A percentile compares a stretch with the other conserved stretches of the same genome.
Evolutionary conservation across 2,888 invertebrate genomes (phyloP).

Genomic region (Tryphoninae sp.): DNA sequence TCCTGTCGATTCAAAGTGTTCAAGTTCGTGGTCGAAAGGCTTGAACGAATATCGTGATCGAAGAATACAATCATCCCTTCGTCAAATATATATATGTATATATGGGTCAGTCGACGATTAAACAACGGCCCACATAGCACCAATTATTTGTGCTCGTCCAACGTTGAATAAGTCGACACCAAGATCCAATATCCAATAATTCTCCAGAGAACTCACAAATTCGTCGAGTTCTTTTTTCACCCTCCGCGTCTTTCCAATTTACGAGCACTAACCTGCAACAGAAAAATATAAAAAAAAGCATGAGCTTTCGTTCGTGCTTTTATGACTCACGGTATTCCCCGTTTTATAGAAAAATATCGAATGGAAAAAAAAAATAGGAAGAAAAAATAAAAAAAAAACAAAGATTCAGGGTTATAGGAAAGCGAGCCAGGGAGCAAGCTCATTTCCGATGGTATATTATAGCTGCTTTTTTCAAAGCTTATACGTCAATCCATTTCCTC

Average conservation of each 20-base stretch:
- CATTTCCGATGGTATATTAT: conserved; percentile 30
- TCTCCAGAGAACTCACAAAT: conserved; percentile 39
- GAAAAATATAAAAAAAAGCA: conserved; percentile 42
- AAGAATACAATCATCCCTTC: conserved; percentile 45
- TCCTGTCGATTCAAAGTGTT: conserved; percentile 47
- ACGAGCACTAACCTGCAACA: conserved; percentile 51
- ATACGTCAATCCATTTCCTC: conserved; percentile 46
- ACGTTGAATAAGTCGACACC: background rate
- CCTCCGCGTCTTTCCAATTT: background rate
- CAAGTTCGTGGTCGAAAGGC: conserved; percentile 52
- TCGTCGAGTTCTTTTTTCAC: background rate
- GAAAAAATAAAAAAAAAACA: conserved; percentile 1
- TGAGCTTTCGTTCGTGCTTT: conserved; percentile 10
- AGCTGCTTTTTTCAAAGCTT: conserved; percentile 37
- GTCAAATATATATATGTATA: background rate
- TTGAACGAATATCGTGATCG: conserved; percentile 49
- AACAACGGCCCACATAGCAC: background rate
- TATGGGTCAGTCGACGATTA: background rate
- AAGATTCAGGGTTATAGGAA: background rate
- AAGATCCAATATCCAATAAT: background rate
- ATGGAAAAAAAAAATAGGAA: background rate
- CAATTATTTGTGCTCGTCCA: background rate
- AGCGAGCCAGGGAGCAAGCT: background rate
- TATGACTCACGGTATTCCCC: background rate
- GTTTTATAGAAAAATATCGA: conserved; percentile 9